Base-by-base conservation (phyloP, 2,113 vertebrate genomes). In the Siphamia tubifer region DNA sequence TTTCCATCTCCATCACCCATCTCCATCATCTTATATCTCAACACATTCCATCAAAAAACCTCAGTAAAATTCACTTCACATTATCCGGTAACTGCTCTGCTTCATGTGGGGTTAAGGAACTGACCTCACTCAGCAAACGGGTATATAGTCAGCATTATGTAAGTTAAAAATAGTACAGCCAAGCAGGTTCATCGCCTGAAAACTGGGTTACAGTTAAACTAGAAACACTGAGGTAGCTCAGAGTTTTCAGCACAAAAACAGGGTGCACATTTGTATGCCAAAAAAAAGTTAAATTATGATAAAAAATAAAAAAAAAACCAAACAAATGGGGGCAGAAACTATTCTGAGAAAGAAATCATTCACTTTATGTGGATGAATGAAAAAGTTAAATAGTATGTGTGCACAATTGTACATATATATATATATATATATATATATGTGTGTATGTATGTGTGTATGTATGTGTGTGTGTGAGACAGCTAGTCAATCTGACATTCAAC, bases 401-500 rank as follows among this genome's bases (percentile, higher is more conserved):
- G n/a, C n/a, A n/a, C n/a, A n/a, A 28, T 13, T 49, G 17, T 49
- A 19, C 48, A 16, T 36, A 31, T 36, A 28, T 60, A 44, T 49
- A 32, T 54, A 34, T 54, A 43, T 32, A n/a, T 49, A 19, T 57
- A 16, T 36, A n/a, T 49, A 19, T 57, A 16, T 36, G 39, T 36
- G 36, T 60, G 53, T 49, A 32, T 54, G 39, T 54, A 43, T 32
- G 20, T 42, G 15, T 49, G 63, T 27, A n/a, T 0, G 54, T 27
- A 9, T 30, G 31, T 17, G 43, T 19, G 64, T 47, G 5, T 38
- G 8, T 12, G 79, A 77, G 62, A 77, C 72, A 75, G 47, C 55
- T 60, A 79, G 69, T 80, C 74, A 81, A 77, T 60, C 56, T 80
- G 79, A 82, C 84, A 88, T 81, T 84, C 77, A 85, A 78, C 62